Evolutionary conservation across 2,888 invertebrate genomes (phyloP), one percentile per base, ranked within the genome.

Genomic region (Phengaris arion): DNA sequence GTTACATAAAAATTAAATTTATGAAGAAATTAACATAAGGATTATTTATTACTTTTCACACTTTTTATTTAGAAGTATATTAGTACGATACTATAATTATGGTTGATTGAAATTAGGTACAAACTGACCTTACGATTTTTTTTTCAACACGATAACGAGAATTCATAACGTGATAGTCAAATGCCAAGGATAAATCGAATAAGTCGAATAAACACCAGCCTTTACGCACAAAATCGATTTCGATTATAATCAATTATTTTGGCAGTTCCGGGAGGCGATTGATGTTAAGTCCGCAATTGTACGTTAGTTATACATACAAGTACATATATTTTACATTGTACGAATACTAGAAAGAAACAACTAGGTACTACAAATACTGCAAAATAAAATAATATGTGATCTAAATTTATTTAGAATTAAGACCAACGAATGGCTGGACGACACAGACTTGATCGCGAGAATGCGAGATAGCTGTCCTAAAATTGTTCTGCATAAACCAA

Each of bases 151-250:
- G 9, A 46, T 69, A 69, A 51, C 48, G 69, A 69, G 69, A 69
- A 69, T 35, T 35, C 35, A 69, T 15, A 46, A 46, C n/a, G 69
- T 69, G 48, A 69, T 48, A 48, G 51, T 46, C 13, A 69, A 69
- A 69, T 69, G 69, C 69, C 69, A 69, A 69, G 69, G 69, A 69
- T 48, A 69, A 15, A 46, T 2, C 69, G 15, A 48, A 46, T n/a
- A 64, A 64, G 12, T 64, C 35, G 59, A 59, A 64, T 64, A 64
- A 15, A 10, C 15, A n/a, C n/a, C n/a, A 9, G 69, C 48, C 69
- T 48, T 15, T 15, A 15, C 12, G 35, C 22, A 35, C 10, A 10
- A 64, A 59, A 64, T 64, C 59, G 22, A 64, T 64, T 22, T 64
- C 22, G 22, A 64, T 64, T 64, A 64, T 35, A 64, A 12, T 64